phyloP scores from a whole-genome alignment of 2,113 vertebrate genomes.

The Actenoides hombroni region DNA sequence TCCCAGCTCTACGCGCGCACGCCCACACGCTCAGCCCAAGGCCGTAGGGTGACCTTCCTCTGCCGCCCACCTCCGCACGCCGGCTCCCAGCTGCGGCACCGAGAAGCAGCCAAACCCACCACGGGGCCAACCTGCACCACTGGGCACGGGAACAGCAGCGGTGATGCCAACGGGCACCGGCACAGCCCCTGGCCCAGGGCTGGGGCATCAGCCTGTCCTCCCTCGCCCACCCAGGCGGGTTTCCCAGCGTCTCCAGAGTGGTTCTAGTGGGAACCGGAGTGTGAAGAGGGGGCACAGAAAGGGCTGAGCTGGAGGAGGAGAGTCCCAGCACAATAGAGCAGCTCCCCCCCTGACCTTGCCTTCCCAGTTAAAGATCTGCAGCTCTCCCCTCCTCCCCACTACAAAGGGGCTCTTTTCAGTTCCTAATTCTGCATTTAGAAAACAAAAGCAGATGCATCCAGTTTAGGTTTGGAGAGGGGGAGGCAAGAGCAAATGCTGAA shows the following conservation, averaged over 20 bases:
- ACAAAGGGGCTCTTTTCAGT: constrained; percentile 49
- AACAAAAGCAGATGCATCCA: constrained; percentile 65
- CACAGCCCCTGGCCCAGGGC: too few species aligned
- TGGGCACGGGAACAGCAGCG: fast-evolving
- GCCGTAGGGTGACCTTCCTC: neutral
- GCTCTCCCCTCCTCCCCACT: constrained; percentile 51
- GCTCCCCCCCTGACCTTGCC: constrained; percentile 39
- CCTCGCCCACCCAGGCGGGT: neutral
- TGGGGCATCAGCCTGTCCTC: neutral
- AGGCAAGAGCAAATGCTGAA: constrained; percentile 48
- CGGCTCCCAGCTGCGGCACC: neutral
- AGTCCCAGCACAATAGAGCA: constrained; percentile 24
- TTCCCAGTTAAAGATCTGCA: constrained; percentile 39
- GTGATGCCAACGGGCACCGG: neutral
- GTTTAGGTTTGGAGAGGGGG: constrained; percentile 41
- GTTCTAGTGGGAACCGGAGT: neutral
- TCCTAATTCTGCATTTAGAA: constrained; percentile 61
- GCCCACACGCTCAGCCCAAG: neutral
- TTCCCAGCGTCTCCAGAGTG: neutral
- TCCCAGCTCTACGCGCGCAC: neutral
- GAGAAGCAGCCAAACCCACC: neutral
- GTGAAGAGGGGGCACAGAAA: constrained; percentile 41
- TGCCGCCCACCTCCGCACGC: neutral
- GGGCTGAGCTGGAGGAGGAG: constrained; percentile 48
- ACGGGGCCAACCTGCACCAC: fast-evolving